A percentile compares a stretch with the other conserved stretches of the same genome.
phyloP scores from a whole-genome alignment of 1,140 invertebrate species.

The Megalopta genalis region DNA sequence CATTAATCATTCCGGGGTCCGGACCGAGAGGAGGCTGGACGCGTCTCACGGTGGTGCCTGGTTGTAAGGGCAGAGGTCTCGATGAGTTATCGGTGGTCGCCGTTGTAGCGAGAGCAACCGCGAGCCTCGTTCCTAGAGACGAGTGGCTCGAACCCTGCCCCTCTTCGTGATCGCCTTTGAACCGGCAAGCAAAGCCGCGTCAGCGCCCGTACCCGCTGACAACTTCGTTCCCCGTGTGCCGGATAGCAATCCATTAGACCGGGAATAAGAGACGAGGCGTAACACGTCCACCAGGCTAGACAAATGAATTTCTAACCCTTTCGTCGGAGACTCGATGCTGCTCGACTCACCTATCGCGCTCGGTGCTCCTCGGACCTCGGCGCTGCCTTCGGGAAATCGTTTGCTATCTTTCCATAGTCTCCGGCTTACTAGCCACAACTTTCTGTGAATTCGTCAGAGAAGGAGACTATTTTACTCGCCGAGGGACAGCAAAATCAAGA shows the following conservation, averaged over 20 bases:
- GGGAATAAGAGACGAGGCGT: slow-evolving; percentile 39
- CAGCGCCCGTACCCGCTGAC: slow-evolving; percentile 38
- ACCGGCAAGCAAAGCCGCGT: slow-evolving; percentile 15
- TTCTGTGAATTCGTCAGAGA: too few species aligned
- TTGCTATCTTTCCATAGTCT: too few species aligned
- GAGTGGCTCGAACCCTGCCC: neutral
- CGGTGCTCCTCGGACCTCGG: neutral
- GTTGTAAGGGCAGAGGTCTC: slow-evolving; percentile 58
- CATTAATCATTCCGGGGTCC: slow-evolving; percentile 55
- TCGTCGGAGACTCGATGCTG: too few species aligned
- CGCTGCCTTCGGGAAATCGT: too few species aligned
- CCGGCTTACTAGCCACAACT: too few species aligned
- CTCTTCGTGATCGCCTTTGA: slow-evolving; percentile 46
- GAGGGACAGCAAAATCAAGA: too few species aligned
- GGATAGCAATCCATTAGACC: slow-evolving; percentile 45
- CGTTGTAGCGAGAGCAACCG: slow-evolving; percentile 36
- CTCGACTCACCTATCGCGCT: neutral
- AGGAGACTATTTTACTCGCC: too few species aligned
- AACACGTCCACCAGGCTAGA: slow-evolving; percentile 24
- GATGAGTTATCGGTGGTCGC: slow-evolving; percentile 57
- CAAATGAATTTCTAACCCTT: slow-evolving; percentile 34
- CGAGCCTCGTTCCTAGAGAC: slow-evolving; percentile 19
- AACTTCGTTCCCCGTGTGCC: slow-evolving; percentile 49
- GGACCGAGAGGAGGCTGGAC: slow-evolving; percentile 20
- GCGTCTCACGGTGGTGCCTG: slow-evolving; percentile 48